phyloP scores from a whole-genome alignment of 2,797 vertebrate species.

The Delichon dasypus region DNA sequence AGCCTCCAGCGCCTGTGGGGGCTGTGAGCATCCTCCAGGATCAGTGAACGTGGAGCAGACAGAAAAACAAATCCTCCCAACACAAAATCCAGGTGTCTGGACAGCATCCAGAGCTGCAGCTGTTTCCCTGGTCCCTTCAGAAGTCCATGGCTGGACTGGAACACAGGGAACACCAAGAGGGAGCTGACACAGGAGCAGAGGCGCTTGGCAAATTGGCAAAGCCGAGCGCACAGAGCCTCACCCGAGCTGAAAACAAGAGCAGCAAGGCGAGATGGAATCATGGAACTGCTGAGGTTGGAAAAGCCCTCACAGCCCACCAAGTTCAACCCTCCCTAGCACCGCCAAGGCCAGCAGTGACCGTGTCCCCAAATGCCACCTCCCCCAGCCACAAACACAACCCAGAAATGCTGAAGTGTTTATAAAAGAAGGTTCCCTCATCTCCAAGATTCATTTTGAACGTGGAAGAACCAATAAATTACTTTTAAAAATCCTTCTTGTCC shows the following conservation, averaged over 20 bases:
- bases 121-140: background rate
- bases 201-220: background rate
- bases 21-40: background rate
- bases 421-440: background rate
- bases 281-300: background rate
- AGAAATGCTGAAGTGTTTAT: background rate
- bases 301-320: background rate
- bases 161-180: background rate
- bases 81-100: background rate
- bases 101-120: background rate
- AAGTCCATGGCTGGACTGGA: background rate
- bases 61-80: background rate
- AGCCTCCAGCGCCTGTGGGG: background rate
- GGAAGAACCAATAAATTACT: background rate
- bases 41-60: background rate
- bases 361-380: background rate
- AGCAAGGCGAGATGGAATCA: rapidly evolving
- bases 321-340: background rate
- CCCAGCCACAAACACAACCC: background rate
- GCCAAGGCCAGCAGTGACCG: background rate
- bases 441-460: background rate
- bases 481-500: background rate
- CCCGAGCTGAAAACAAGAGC: background rate
- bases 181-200: background rate
- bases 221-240: background rate